Evolutionary conservation across 2,888 invertebrate genomes (phyloP), one percentile per base, ranked within the genome.

Genomic region (Drosophila setosimentum): DNA sequence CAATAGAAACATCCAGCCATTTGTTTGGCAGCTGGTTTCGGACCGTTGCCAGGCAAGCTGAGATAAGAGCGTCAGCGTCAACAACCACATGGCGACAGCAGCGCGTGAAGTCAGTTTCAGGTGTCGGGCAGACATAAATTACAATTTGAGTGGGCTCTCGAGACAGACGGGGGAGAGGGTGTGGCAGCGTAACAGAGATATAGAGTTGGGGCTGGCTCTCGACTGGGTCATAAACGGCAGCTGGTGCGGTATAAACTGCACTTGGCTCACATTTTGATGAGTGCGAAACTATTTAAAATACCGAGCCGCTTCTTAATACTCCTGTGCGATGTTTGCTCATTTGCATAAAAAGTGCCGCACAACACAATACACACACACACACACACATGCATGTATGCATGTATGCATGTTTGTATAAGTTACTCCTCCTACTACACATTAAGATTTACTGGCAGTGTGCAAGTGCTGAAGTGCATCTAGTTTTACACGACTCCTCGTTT

Each of bases 31-130:
- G 87, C 64, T 74, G 80, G 73, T 73, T 82, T 79, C 76, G 45
- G 74, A 53, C 78, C 49, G 65, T 63, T 73, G 62, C 63, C 76
- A 75, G 75, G 29, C 33, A 58, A 42, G 71, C 48, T 74, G 63
- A 74, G 78, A 78, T 78, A 78, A 71, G 40, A 77, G 49, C 55
- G 35, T 37, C 48, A 32, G n/a, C 53, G 57, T 40, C 42, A 37
- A 30, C 32, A 32, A 13, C 27, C 21, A 45, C 42, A 33, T 27
- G 27, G 27, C 53, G 61, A 48, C 50, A 24, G 37, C 73, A 72
- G 64, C 77, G 66, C 82, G 78, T 83, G 88, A 68, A 86, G 85
- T 88, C 88, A 80, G 86, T 86, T 86, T 82, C 79, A 85, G 76
- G 82, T 88, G 86, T 77, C 76, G 77, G 61, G 27, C 63, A 72